These are phyloP conservation scores for Neodiprion fabricii DNA, from an alignment of 1,140 invertebrate genomes.

Conservation along the genomic window DNA sequence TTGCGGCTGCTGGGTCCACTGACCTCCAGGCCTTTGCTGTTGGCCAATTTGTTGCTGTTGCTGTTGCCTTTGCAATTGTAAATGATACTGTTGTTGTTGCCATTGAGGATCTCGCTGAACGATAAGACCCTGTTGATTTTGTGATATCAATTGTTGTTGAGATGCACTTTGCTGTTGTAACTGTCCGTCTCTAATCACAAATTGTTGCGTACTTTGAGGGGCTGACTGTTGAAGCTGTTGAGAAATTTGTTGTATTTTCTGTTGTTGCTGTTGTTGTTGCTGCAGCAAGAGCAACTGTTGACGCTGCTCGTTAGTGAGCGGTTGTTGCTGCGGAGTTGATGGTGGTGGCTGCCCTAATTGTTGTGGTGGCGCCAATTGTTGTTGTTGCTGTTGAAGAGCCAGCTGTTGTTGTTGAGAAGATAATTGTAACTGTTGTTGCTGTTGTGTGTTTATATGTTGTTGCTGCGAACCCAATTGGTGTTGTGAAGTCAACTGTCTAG, in stretches of 20 bases:
- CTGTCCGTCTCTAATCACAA: conserved; percentile 63
- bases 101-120: conserved; percentile 67
- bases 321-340: conserved; percentile 32
- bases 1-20: conserved; percentile 58
- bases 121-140: conserved; percentile 61
- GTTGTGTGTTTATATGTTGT: conserved; percentile 45
- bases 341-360: conserved; percentile 18
- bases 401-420: conserved; percentile 50
- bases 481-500: conserved; percentile 33
- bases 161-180: conserved; percentile 63
- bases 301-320: conserved; percentile 51
- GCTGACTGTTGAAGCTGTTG: conserved; percentile 60
- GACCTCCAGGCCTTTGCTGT: conserved; percentile 52
- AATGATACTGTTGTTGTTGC: conserved; percentile 59
- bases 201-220: conserved; percentile 63
- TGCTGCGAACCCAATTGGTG: conserved; percentile 43
- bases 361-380: conserved; percentile 33
- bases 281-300: conserved; percentile 52
- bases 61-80: conserved; percentile 55
- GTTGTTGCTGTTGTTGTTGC: conserved; percentile 53
- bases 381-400: conserved; percentile 50
- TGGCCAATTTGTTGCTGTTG: conserved; percentile 60
- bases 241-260: conserved; percentile 60
- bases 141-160: conserved; percentile 54
- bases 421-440: conserved; percentile 37